Base-by-base conservation (phyloP, 2,113 vertebrate genomes). In the Scolopax mira region DNA sequence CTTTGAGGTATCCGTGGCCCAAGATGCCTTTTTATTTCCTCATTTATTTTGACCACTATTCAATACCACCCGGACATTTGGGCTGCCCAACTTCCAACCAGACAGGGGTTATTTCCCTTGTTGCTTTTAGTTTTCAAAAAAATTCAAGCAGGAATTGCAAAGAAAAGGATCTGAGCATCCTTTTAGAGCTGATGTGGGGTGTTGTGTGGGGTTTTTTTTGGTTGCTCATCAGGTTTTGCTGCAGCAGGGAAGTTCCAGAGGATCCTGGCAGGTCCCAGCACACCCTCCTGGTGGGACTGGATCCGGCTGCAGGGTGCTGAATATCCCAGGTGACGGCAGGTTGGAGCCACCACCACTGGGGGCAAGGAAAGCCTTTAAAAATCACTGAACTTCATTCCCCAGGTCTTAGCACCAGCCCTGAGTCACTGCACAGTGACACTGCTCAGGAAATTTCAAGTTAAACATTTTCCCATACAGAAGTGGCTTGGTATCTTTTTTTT, bases 301-400 rank as follows among this genome's bases (percentile, higher is more conserved):
- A 51, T n/a, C 61, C 5, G 7, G 35, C 52, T 25, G 31, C 51
- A 39, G 71, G 28, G 54, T 41, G 1, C 42, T 13, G 19, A 71
- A 31, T 33, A 58, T 19, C 30, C 9, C 1, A 48, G 57, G 70
- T 64, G 33, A 42, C 2, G 1, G 33, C 21, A 23, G 1, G 39
- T 18, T 0, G 0, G 41, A 89, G 51, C 44, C 70, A 57, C 33
- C 70, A 57, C 33, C 0, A 0, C 70, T 51, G 3, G 3, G 33
- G 79, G 74, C 1, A 7, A 21, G 54, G 60, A 78, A 74, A 84
- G 33, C 25, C 49, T 64, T 79, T 58, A 39, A 70, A 89, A 85
- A 42, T 13, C 48, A 35, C 57, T 4, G 39, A 55, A 1, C 31
- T 44, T 73, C 37, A 44, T 61, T 54, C 27, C 24, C 25, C 51